A percentile compares a stretch with the other conserved stretches of the same genome.
Conservation (phyloP, 2,888 invertebrate species). For the Volucella zonaria region DNA sequence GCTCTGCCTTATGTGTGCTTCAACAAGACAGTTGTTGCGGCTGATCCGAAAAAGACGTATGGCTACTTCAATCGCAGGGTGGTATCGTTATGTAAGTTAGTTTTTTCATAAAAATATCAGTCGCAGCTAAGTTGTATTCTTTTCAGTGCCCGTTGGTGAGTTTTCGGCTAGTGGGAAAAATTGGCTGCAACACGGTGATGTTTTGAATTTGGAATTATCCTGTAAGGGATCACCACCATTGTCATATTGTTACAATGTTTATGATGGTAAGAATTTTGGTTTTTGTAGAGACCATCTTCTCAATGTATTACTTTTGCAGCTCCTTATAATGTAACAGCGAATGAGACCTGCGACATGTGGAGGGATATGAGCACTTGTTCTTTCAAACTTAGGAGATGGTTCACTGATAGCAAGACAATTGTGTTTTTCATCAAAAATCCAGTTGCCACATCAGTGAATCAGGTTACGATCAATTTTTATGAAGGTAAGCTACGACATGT, state of each 20-base stretch:
- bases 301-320: slow-evolving; percentile 75
- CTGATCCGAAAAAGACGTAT: slow-evolving; percentile 87
- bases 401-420: slow-evolving; percentile 89
- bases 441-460: slow-evolving; percentile 87
- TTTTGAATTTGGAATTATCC: slow-evolving; percentile 87
- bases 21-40: slow-evolving; percentile 85
- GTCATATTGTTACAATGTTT: slow-evolving; percentile 87
- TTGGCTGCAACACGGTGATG: slow-evolving; percentile 92
- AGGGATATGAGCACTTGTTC: slow-evolving; percentile 83
- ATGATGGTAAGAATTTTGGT: slow-evolving; percentile 82
- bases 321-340: slow-evolving; percentile 87
- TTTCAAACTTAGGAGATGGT: slow-evolving; percentile 87
- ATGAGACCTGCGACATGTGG: slow-evolving; percentile 87
- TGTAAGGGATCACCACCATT: slow-evolving; percentile 91
- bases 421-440: slow-evolving; percentile 91
- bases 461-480: slow-evolving; percentile 91
- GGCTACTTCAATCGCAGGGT: slow-evolving; percentile 88
- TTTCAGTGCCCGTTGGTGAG: slow-evolving; percentile 87
- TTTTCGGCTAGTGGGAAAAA: slow-evolving; percentile 89
- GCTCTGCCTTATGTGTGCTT: slow-evolving; percentile 82
- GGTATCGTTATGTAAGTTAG: slow-evolving; percentile 86
- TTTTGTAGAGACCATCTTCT: not conserved
- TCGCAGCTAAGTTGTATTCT: not conserved
- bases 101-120: slow-evolving; percentile 1
- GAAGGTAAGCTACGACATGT: slow-evolving; percentile 86